A percentile compares a stretch with the other conserved stretches of the same genome.
phyloP scores from a whole-genome alignment of 1,140 invertebrate genomes.

The Diplogasteroides magnus region DNA sequence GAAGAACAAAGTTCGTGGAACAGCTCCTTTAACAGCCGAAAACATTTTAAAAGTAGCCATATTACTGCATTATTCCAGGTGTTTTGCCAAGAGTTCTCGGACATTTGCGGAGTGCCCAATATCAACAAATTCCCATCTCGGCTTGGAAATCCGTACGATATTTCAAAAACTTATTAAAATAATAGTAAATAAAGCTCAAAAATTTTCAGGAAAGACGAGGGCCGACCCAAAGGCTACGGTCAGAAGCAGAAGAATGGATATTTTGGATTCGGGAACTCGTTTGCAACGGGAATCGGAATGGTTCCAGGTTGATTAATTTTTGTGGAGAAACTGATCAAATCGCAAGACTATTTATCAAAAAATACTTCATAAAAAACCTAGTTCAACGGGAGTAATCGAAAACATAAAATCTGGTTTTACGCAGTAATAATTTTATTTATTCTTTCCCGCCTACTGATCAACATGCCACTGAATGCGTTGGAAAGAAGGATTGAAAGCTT shows the following conservation, averaged over 20 bases:
- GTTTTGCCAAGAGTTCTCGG: constrained; percentile 40
- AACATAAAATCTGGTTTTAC: not conserved
- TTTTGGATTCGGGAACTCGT: constrained; percentile 34
- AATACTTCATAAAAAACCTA: not conserved
- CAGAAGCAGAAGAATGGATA: constrained; percentile 44
- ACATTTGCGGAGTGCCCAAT: constrained; percentile 39
- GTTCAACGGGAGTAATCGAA: not conserved
- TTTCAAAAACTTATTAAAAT: not conserved
- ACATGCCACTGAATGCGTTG: too few relatives aligned
- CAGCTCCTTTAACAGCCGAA: too few relatives aligned
- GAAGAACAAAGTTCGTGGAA: too few relatives aligned
- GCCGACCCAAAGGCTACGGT: constrained; percentile 34
- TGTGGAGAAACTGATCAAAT: not conserved
- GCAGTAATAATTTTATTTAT: not conserved
- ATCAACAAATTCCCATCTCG: constrained; percentile 32
- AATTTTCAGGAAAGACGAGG: constrained; percentile 18
- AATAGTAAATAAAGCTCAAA: constrained; percentile 3
- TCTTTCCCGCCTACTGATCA: too few relatives aligned
- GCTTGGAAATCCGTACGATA: not conserved
- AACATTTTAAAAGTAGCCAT: not conserved
- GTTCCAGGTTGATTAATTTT: constrained; percentile 28
- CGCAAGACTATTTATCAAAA: not conserved
- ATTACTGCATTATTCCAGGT: constrained; percentile 15
- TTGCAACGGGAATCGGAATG: constrained; percentile 36
- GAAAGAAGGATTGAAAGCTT: too few relatives aligned